These are phyloP conservation scores for Porphyrio hochstetteri DNA, from an alignment of 2,113 vertebrate species.

Conservation along the genomic window DNA sequence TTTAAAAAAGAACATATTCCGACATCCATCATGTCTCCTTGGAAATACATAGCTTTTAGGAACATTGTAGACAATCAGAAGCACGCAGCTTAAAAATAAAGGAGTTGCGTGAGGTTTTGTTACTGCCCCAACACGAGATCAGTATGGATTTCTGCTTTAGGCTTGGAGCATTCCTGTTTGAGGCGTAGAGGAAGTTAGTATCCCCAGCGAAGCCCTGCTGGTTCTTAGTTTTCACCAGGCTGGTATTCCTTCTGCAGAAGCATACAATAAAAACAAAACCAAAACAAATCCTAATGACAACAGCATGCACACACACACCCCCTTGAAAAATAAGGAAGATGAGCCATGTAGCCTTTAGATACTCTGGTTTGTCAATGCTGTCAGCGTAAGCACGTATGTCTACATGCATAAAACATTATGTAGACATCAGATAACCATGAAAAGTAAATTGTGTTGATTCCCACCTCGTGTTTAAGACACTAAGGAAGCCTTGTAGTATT, in stretches of 20 bases:
- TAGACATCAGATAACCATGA: neutral
- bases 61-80: neutral
- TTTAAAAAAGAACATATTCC: neutral
- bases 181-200: neutral
- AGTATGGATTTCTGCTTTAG: neutral
- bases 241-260: neutral
- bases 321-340: neutral
- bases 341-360: neutral
- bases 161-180: neutral
- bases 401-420: neutral
- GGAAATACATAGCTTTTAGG: neutral
- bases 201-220: neutral
- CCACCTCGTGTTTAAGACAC: neutral
- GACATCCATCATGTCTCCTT: neutral
- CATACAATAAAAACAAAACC: no score
- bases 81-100: neutral
- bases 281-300: no score
- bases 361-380: neutral
- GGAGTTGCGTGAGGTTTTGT: neutral
- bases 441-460: neutral
- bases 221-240: neutral
- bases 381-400: neutral
- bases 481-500: accelerated
- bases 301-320: no score
- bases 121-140: neutral